These are phyloP conservation scores for Nezara viridula DNA, from an alignment of 2,888 invertebrate genomes.

Conservation along the genomic window DNA sequence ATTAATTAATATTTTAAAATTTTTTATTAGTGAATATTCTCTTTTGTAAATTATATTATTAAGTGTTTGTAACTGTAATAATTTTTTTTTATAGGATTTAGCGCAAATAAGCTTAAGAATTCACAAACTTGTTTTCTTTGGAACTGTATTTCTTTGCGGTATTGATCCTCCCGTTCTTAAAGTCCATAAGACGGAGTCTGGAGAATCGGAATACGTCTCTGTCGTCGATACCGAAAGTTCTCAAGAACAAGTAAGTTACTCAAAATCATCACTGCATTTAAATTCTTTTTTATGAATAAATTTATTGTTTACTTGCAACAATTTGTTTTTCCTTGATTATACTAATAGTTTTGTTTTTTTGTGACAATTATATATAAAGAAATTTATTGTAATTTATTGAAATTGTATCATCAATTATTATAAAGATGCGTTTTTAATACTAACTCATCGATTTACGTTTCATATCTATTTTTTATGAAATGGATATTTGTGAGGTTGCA, in stretches of 20 bases:
- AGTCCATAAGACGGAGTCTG: constrained; percentile 76
- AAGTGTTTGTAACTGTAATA: background rate
- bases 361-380: background rate
- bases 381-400: too few relatives aligned
- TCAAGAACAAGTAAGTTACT: constrained; percentile 69
- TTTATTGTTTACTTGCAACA: constrained; percentile 16
- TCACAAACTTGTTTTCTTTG: constrained; percentile 83
- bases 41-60: background rate
- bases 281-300: constrained; percentile 43
- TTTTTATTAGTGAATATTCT: too few relatives aligned
- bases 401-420: too few relatives aligned
- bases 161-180: constrained; percentile 88
- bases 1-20: too few relatives aligned
- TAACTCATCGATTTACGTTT: too few relatives aligned
- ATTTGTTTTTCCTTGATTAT: constrained; percentile 37
- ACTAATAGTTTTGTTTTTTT: background rate
- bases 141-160: constrained; percentile 87
- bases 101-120: constrained; percentile 82
- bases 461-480: too few relatives aligned
- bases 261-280: constrained; percentile 34
- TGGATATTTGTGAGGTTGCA: too few relatives aligned
- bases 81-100: constrained; percentile 73
- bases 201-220: constrained; percentile 79
- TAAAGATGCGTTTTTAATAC: too few relatives aligned
- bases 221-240: constrained; percentile 76